A percentile compares a stretch with the other conserved stretches of the same genome.
Conservation (phyloP, 2,797 vertebrate species). For the Percopsis omiscomaycus region DNA sequence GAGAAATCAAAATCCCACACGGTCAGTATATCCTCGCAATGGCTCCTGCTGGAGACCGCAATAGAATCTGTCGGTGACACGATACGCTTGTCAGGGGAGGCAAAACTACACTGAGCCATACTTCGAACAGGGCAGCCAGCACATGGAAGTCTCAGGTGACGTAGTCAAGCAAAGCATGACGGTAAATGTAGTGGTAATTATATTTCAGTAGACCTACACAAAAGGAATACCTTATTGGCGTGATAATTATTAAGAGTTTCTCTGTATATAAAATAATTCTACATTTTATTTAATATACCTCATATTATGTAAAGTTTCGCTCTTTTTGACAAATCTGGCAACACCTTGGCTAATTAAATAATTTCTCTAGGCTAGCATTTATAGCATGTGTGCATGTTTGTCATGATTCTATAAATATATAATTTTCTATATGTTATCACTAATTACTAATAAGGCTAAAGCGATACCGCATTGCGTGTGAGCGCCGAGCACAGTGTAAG, state of each 20-base stretch:
- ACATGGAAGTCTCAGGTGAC: constrained; percentile 56
- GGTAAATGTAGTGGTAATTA: constrained; percentile 59
- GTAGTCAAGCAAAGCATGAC: constrained; percentile 55
- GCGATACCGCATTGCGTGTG: constrained; percentile 71
- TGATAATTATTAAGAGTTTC: too few species aligned
- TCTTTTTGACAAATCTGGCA: too few species aligned
- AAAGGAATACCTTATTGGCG: too few species aligned
- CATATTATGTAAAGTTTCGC: too few species aligned
- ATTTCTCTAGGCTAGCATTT: neutral
- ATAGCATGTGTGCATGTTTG: neutral
- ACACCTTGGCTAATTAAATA: too few species aligned
- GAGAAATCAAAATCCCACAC: neutral
- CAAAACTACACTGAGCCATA: constrained; percentile 70
- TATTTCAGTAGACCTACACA: too few species aligned
- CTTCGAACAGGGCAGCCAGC: constrained; percentile 42
- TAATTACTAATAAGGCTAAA: constrained; percentile 37
- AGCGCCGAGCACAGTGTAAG: constrained; percentile 58
- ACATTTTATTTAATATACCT: too few species aligned
- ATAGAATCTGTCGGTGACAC: neutral
- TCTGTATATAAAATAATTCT: too few species aligned
- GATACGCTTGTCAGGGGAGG: constrained; percentile 31
- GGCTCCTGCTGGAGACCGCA: constrained; percentile 9
- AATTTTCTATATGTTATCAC: constrained; percentile 11
- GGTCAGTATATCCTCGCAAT: neutral
- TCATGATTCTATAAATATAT: neutral